Evolutionary conservation across 2,113 vertebrate species (phyloP), one percentile per base, ranked within the genome.

Genomic region (Toxotes chatareus): DNA sequence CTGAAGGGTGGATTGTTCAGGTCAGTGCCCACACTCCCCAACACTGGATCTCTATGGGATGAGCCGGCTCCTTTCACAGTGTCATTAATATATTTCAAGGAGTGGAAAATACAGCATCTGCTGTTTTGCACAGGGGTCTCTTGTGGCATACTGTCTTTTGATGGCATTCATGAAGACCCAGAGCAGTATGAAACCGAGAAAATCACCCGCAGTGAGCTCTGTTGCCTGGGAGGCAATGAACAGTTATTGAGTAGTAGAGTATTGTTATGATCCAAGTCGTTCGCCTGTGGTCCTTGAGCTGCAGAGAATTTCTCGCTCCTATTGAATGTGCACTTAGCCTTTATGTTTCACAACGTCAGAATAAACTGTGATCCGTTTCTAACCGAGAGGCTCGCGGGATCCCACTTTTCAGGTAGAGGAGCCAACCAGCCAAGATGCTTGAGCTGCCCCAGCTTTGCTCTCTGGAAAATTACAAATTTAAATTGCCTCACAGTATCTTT

Each of bases 31-130:
- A 66, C 70, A 57, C 75, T 62, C 80, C 67, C 61, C 66, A 78
- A 40, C 56, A 19, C 71, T 17, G 61, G 55, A 81, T 88, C 82
- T 86, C 74, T 38, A 40, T 59, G 71, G 68, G 76, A 87, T 74
- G 66, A 82, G 79, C 79, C 75, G 19, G 40, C 73, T 61, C 76
- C 68, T 82, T 66, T 82, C 61, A 14, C 64, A 62, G 65, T 59
- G 79, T 85, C 90, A 86, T 90, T 92, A 91, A 91, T 91, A 86
- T 70, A 84, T 87, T 90, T 89, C 79, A 82, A 79, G 65, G 64
- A 69, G 63, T 65, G 57, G 72, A 74, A 85, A 88, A 88, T 76
- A 72, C 65, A 84, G 79, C 67, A 70, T 75, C 68, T 74, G 86
- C 60, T 82, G 66, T 84, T 84, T 87, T 65, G 34, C 70, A 59